phyloP scores from a whole-genome alignment of 2,113 vertebrate genomes.

The Jaculus jaculus region DNA sequence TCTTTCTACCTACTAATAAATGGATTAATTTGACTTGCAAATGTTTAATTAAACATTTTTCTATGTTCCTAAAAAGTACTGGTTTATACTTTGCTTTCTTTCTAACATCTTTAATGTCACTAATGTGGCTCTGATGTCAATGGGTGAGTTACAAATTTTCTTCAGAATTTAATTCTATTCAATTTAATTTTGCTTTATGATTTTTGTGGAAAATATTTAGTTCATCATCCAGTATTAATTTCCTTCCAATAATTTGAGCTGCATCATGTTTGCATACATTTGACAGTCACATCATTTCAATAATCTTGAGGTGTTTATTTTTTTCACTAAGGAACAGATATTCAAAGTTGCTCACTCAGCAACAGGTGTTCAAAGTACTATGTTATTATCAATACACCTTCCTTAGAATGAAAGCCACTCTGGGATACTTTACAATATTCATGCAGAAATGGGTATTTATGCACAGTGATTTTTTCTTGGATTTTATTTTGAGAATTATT shows the following conservation, averaged over 20 bases:
- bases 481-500: conserved; percentile 24
- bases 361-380: neutral
- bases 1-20: neutral
- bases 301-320: neutral
- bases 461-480: neutral
- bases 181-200: neutral
- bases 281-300: neutral
- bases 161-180: neutral
- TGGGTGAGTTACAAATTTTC: neutral
- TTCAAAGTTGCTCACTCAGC: neutral
- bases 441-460: neutral
- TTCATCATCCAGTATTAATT: too few species aligned
- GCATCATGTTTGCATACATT: neutral
- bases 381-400: neutral
- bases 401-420: neutral
- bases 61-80: neutral
- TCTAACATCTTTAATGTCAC: neutral
- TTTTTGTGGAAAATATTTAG: neutral
- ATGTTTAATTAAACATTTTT: neutral
- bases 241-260: neutral
- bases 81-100: neutral
- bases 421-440: neutral
- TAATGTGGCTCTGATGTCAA: neutral
- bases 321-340: neutral
- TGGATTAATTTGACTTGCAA: neutral